A percentile compares a stretch with the other conserved stretches of the same genome.
Conservation (phyloP, 1,140 invertebrate genomes). For the Diabrotica virgifera region DNA sequence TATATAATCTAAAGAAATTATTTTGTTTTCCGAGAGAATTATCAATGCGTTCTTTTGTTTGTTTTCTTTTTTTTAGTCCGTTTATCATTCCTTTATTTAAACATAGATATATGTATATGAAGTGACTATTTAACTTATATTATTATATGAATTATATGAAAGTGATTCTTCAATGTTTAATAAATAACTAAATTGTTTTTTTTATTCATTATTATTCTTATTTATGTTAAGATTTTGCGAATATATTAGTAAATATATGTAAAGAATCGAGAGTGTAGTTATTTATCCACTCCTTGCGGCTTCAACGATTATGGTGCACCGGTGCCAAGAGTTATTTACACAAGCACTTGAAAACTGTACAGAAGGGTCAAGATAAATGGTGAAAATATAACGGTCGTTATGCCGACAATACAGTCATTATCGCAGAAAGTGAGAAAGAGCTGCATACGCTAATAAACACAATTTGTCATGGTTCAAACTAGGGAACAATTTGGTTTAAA, state of each 20-base stretch:
- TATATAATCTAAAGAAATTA: slow-evolving; percentile 9
- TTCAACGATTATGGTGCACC: too few relatives aligned
- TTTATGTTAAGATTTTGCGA: slow-evolving; percentile 1
- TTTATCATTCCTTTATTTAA: slow-evolving; percentile 14
- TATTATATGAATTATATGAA: neutral
- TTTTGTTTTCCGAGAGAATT: neutral
- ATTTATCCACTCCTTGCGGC: too few relatives aligned
- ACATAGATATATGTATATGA: slow-evolving; percentile 9
- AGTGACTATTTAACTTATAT: slow-evolving; percentile 6
- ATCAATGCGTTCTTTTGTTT: neutral
- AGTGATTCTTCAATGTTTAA: neutral
- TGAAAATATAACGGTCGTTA: too few relatives aligned
- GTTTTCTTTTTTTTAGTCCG: neutral
- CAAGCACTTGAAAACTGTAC: too few relatives aligned
- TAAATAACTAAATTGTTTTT: neutral
- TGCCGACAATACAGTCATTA: too few relatives aligned
- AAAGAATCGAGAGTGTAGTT: neutral
- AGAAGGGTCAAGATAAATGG: too few relatives aligned
- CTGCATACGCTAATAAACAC: too few relatives aligned
- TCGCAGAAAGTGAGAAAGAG: too few relatives aligned
- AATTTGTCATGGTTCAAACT: too few relatives aligned
- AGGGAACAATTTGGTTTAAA: too few relatives aligned
- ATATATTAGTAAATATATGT: slow-evolving; percentile 3
- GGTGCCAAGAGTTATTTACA: too few relatives aligned
- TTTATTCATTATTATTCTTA: slow-evolving; percentile 1